phyloP scores from a whole-genome alignment of 2,113 vertebrate species.

The Prunella himalayana region DNA sequence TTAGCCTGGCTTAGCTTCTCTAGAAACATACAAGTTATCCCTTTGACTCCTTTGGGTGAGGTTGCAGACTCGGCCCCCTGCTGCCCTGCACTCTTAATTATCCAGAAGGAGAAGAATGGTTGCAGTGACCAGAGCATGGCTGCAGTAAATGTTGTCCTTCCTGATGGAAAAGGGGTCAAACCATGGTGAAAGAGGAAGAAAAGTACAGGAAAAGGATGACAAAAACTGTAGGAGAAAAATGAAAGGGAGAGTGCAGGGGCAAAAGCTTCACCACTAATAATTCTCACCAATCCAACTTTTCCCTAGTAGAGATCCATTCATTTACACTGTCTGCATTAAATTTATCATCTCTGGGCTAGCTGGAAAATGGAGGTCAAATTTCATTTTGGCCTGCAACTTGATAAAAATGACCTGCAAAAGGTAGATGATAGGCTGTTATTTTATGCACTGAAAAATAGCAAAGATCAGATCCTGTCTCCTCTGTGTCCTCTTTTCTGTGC shows the following conservation, averaged over 20 bases:
- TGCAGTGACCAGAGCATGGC: neutral
- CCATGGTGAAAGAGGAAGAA: neutral
- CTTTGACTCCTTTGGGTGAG: neutral
- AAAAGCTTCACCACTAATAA: slow-evolving; percentile 20
- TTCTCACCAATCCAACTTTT: slow-evolving; percentile 18
- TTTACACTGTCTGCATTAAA: slow-evolving; percentile 59
- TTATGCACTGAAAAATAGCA: slow-evolving; percentile 73
- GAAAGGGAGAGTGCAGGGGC: neutral
- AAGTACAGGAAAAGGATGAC: neutral
- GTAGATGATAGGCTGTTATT: slow-evolving; percentile 77
- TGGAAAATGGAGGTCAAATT: slow-evolving; percentile 78
- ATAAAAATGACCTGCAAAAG: slow-evolving; percentile 78
- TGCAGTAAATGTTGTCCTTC: neutral
- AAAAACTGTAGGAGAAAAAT: neutral
- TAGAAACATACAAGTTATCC: neutral
- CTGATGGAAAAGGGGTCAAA: neutral
- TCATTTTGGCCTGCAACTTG: slow-evolving; percentile 69
- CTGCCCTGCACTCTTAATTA: neutral
- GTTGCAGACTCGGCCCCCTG: neutral
- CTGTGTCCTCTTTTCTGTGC: neutral
- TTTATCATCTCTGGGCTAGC: slow-evolving; percentile 61
- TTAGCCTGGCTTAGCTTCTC: neutral
- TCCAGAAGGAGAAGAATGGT: neutral
- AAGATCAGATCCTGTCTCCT: slow-evolving; percentile 60
- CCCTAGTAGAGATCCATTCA: slow-evolving; percentile 8